Conservation (phyloP, 2,113 vertebrate genomes). For the Mesocricetus auratus region DNA sequence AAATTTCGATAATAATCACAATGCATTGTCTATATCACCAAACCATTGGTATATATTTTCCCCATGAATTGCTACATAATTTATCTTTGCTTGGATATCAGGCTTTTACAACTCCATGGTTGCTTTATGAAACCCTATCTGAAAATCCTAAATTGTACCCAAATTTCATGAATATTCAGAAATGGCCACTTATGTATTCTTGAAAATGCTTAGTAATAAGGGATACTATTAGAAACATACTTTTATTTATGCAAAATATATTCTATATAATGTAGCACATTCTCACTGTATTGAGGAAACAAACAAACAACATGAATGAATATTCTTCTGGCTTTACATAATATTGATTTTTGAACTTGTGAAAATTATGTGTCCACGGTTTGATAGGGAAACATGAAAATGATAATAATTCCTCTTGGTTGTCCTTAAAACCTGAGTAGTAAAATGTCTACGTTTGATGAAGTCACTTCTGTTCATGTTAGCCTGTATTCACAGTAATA, state of each 20-base stretch:
- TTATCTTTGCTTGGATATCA: not conserved
- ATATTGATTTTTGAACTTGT: not conserved
- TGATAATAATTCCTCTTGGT: not conserved
- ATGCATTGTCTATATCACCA: not conserved
- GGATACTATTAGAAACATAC: not conserved
- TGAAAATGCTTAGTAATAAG: not conserved
- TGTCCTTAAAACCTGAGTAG: not conserved
- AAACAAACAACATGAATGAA: not conserved
- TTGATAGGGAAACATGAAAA: not conserved
- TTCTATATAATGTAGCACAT: not conserved
- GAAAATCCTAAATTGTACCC: not conserved
- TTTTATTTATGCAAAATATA: not conserved
- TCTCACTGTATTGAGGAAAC: not conserved
- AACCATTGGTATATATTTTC: not conserved
- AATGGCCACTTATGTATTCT: not conserved
- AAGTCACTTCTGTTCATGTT: not conserved
- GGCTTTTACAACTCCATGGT: not conserved
- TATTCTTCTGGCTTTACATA: not conserved
- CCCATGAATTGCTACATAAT: not conserved
- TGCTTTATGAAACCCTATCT: not conserved
- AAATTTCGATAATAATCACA: not conserved
- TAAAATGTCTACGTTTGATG: not conserved
- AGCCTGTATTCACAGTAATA: too few species aligned
- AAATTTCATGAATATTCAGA: not conserved
- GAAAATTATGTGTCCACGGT: not conserved